Evolutionary conservation across 2,888 invertebrate genomes (phyloP).

Genomic region (Branchellion lobata): DNA sequence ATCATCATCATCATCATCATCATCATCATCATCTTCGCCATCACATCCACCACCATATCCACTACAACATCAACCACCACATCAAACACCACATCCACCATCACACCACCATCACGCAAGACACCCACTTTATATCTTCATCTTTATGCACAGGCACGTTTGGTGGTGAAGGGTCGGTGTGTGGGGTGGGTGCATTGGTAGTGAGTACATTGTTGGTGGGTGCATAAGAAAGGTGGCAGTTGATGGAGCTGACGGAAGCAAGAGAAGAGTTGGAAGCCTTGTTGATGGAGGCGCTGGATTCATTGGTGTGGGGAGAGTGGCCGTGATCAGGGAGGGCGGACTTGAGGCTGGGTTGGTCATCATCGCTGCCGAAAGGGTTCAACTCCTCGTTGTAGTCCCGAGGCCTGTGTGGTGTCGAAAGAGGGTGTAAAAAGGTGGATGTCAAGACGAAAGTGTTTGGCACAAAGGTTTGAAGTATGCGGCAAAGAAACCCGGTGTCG

Average conservation of each 20-base stretch:
- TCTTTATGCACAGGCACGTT: background rate
- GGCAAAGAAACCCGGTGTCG: too few relatives aligned
- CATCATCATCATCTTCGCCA: slow-evolving; percentile 23
- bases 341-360: too few relatives aligned
- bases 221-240: too few relatives aligned
- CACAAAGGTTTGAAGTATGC: too few relatives aligned
- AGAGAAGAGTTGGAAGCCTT: slow-evolving; percentile 10
- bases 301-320: too few relatives aligned
- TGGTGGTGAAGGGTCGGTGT: background rate
- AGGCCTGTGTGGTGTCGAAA: background rate
- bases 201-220: too few relatives aligned
- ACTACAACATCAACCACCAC: too few relatives aligned
- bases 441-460: too few relatives aligned
- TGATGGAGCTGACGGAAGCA: background rate
- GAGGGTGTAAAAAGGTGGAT: too few relatives aligned
- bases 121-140: background rate
- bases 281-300: background rate
- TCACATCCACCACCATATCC: too few relatives aligned
- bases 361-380: slow-evolving; percentile 10
- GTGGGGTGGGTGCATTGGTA: background rate
- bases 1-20: slow-evolving; percentile 12
- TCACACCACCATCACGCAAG: background rate
- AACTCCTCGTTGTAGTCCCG: background rate
- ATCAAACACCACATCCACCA: background rate
- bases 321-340: too few relatives aligned